Evolutionary conservation across 2,888 invertebrate genomes (phyloP), one percentile per base, ranked within the genome.

Genomic region (Sinodicranocentrus sp.): DNA sequence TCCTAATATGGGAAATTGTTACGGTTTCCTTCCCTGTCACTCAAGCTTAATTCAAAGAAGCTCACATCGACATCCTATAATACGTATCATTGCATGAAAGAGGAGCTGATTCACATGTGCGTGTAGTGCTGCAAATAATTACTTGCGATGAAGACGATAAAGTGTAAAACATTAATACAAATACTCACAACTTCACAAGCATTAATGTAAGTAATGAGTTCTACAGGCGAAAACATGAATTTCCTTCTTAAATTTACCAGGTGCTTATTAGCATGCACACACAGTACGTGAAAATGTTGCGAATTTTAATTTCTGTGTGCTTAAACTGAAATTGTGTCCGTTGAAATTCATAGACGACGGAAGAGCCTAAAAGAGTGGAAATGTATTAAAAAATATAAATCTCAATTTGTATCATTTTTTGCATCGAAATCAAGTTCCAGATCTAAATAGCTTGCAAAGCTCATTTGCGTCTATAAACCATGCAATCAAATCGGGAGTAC

Each of bases 21-120:
- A 75, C 54, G 75, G 54, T 52, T 75, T 75, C 65, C 75, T 75
- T 61, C 61, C 73, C 73, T 61, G 61, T 73, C 73, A 61, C 61
- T 73, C 73, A 59, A 44, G 17, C 28, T 17, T 48, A 10, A 48
- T 48, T 10, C 21, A 57, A n/a, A n/a, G n/a, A n/a, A n/a, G n/a
- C n/a, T n/a, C 19, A 57, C 57, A 57, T 57, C 6, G 15, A 10
- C 48, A 48, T 57, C 19, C 28, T 44, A 23, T 48, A 67, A 25
- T 25, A 17, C 61, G 52, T 19, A n/a, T n/a, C 48, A 68, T 48
- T 13, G 6, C 26, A 26, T 19, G 21, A 65, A 19, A n/a, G 13
- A 43, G 15, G 26, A 26, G n/a, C 21, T 54, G 2, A 26, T 70
- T 70, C 70, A 21, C 70, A 70, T 43, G 67, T 67, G 44, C 25